A percentile compares a stretch with the other conserved stretches of the same genome.
These are phyloP conservation scores for Aethes cnicana DNA, from an alignment of 2,888 invertebrate species.

Conservation along the genomic window DNA sequence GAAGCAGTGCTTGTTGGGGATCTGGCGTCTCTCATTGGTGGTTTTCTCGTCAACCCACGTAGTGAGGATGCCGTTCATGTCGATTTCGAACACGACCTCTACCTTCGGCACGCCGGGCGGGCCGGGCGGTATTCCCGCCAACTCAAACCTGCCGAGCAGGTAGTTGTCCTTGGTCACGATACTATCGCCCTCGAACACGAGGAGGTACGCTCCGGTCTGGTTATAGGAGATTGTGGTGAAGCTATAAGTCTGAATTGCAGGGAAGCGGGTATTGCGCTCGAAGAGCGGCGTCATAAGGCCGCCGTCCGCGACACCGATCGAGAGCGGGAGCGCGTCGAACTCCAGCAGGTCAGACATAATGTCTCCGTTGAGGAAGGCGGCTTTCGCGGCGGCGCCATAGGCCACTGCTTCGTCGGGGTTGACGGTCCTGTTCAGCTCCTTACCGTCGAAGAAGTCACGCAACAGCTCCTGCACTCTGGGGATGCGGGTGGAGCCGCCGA, in stretches of 20 bases:
- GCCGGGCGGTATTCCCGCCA: constrained; percentile 97
- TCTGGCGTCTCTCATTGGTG: constrained; percentile 94
- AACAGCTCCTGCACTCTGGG: constrained; percentile 98
- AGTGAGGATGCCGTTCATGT: constrained; percentile 98
- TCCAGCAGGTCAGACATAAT: constrained; percentile 95
- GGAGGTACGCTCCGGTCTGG: constrained; percentile 96
- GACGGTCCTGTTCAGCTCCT: constrained; percentile 97
- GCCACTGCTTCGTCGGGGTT: constrained; percentile 99
- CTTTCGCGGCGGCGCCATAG: constrained; percentile 97
- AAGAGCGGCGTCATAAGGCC: constrained; percentile 98
- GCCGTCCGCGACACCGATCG: constrained; percentile 91
- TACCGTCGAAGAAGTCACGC: constrained; percentile 97
- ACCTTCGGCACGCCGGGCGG: constrained; percentile 94
- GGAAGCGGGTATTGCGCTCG: constrained; percentile 98
- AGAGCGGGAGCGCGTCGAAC: constrained; percentile 95
- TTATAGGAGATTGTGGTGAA: constrained; percentile 99
- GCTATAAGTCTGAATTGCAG: constrained; percentile 97
- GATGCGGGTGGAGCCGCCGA: constrained; percentile 98
- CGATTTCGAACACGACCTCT: constrained; percentile 93
- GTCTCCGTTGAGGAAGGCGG: constrained; percentile 95
- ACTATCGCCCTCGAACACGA: constrained; percentile 96
- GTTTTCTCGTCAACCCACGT: constrained; percentile 96
- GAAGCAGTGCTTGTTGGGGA: constrained; percentile 95
- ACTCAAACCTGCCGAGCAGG: constrained; percentile 97
- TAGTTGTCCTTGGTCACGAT: constrained; percentile 98